phyloP scores from a whole-genome alignment of 1,140 invertebrate species.

The Calycopis cecrops region DNA sequence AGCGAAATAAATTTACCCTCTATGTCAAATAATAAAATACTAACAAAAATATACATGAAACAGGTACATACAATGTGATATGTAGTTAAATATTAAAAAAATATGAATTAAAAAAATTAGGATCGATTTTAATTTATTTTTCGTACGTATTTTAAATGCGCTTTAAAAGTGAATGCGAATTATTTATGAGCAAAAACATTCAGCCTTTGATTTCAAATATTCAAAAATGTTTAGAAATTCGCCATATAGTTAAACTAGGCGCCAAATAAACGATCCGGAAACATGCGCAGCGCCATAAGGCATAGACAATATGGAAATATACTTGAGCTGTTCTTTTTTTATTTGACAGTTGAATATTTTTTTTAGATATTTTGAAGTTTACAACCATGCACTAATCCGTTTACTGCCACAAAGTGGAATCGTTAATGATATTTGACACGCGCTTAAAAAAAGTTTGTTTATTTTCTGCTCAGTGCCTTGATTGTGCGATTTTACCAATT shows the following conservation, averaged over 20 bases:
- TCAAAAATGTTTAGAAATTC: background rate
- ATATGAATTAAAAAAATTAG: background rate
- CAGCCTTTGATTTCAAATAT: constrained; percentile 22
- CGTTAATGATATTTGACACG: too few relatives aligned
- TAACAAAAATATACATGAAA: constrained; percentile 2
- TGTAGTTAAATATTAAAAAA: constrained; percentile 20
- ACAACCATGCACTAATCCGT: too few relatives aligned
- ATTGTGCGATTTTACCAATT: too few relatives aligned
- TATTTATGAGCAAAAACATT: constrained; percentile 24
- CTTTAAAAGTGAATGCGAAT: background rate
- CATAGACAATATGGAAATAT: too few relatives aligned
- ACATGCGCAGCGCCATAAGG: too few relatives aligned
- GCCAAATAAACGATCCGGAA: background rate
- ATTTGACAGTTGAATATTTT: too few relatives aligned
- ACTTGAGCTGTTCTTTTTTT: too few relatives aligned
- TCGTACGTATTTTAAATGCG: background rate
- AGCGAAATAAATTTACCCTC: background rate
- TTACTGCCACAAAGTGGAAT: too few relatives aligned
- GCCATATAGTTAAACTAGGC: background rate
- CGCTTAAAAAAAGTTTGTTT: too few relatives aligned
- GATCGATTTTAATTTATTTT: background rate
- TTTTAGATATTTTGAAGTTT: too few relatives aligned
- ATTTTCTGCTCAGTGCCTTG: too few relatives aligned
- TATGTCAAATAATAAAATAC: too few relatives aligned
- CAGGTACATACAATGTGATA: constrained; percentile 30